Evolutionary conservation across 2,113 vertebrate genomes (phyloP).

Genomic region (Phrynosoma blainvillii): DNA sequence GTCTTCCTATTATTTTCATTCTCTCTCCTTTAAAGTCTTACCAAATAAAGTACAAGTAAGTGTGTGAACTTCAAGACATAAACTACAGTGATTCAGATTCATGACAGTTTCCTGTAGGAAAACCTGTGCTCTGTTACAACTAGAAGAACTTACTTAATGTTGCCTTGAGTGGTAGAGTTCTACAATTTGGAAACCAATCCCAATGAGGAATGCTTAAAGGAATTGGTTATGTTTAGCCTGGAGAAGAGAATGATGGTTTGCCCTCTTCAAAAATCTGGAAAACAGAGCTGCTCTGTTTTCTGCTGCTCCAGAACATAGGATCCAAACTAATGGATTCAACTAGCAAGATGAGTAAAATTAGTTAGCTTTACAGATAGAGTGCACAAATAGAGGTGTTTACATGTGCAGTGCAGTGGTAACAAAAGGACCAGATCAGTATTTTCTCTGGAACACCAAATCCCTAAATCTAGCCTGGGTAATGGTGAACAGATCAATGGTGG

Average conservation of each 20-base stretch:
- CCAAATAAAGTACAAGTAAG: background rate
- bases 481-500: too few species aligned
- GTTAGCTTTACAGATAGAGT: too few species aligned
- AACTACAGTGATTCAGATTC: background rate
- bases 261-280: too few species aligned
- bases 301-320: too few species aligned
- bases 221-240: too few species aligned
- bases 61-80: background rate
- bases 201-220: too few species aligned
- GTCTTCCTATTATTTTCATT: background rate
- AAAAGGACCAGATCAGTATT: background rate
- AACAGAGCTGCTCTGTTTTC: too few species aligned
- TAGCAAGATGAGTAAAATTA: background rate
- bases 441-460: background rate
- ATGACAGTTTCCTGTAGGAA: background rate
- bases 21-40: background rate
- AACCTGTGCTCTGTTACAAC: background rate
- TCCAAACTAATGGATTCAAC: too few species aligned
- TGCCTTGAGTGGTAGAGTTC: background rate
- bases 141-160: background rate
- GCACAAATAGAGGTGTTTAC: too few species aligned
- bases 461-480: background rate
- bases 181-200: background rate
- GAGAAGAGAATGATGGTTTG: too few species aligned
- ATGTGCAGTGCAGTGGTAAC: background rate